Percentiles rank a stretch among this genome's conserved stretches.
Conservation (phyloP, 2,888 invertebrate species). For the Entomobrya proxima region DNA sequence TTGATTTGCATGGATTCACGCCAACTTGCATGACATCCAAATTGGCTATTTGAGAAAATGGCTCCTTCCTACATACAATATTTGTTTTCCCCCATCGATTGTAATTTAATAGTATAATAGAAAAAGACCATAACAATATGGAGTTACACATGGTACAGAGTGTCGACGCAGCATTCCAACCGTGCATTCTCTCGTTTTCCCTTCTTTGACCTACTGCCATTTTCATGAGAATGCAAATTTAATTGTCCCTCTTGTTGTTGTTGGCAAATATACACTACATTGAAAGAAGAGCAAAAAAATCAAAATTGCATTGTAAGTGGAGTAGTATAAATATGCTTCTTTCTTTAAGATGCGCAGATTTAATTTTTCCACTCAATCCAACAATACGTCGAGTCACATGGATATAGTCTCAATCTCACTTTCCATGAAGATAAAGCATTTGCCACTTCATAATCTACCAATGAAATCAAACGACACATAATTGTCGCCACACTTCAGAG, state of each 20-base stretch:
- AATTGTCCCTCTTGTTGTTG: not conserved
- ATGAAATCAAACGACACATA: too few species aligned
- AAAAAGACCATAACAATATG: not conserved
- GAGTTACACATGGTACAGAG: not conserved
- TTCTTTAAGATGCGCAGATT: too few species aligned
- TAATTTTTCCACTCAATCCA: too few species aligned
- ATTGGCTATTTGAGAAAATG: slow-evolving; percentile 1
- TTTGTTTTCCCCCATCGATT: not conserved
- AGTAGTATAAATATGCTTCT: too few species aligned
- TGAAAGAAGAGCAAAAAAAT: too few species aligned
- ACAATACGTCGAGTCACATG: too few species aligned
- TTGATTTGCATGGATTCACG: slow-evolving; percentile 49
- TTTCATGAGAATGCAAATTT: slow-evolving; percentile 1
- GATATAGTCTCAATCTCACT: too few species aligned
- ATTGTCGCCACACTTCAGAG: too few species aligned
- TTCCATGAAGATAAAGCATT: too few species aligned
- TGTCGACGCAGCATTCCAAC: not conserved
- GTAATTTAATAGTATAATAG: not conserved
- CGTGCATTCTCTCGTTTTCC: not conserved
- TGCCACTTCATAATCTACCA: too few species aligned
- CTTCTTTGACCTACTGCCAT: not conserved
- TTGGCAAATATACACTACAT: too few species aligned
- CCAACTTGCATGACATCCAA: slow-evolving; percentile 40
- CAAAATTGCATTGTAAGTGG: too few species aligned
- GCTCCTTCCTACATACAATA: not conserved